Evolutionary conservation across 2,888 invertebrate species (phyloP).

Genomic region (Leptinotarsa rubiginosa): DNA sequence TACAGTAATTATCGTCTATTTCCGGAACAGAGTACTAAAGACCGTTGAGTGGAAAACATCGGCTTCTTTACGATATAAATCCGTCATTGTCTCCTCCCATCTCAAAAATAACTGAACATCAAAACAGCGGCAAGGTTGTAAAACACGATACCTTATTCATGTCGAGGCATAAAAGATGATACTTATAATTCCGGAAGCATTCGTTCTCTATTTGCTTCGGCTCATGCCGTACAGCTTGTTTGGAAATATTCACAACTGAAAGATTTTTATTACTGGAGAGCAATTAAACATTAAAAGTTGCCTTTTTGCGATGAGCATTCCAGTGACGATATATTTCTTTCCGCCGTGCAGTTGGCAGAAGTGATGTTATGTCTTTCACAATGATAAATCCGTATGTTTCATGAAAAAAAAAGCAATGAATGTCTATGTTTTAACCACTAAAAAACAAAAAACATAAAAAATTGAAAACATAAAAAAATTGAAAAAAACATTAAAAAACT

Average conservation of each 20-base stretch:
- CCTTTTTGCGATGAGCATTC: not conserved
- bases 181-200: constrained; percentile 40
- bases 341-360: too few relatives aligned
- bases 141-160: constrained; percentile 41
- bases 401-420: too few relatives aligned
- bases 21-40: constrained; percentile 5
- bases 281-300: not conserved
- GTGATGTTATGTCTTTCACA: too few relatives aligned
- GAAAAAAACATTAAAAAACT: too few relatives aligned
- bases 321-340: too few relatives aligned
- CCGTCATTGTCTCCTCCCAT: constrained; percentile 12
- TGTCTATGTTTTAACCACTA: too few relatives aligned
- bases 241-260: constrained; percentile 1
- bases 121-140: constrained; percentile 34
- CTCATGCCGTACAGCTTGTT: constrained; percentile 9
- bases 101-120: constrained; percentile 31
- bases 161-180: constrained; percentile 33
- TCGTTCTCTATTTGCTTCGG: constrained; percentile 30
- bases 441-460: too few relatives aligned
- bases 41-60: constrained; percentile 12
- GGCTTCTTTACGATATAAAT: constrained; percentile 13
- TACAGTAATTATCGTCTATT: not conserved
- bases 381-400: too few relatives aligned
- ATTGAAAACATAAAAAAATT: too few relatives aligned
- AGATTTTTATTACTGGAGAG: not conserved